Conservation (phyloP, 2,888 invertebrate genomes). For the Linyphia triangularis region DNA sequence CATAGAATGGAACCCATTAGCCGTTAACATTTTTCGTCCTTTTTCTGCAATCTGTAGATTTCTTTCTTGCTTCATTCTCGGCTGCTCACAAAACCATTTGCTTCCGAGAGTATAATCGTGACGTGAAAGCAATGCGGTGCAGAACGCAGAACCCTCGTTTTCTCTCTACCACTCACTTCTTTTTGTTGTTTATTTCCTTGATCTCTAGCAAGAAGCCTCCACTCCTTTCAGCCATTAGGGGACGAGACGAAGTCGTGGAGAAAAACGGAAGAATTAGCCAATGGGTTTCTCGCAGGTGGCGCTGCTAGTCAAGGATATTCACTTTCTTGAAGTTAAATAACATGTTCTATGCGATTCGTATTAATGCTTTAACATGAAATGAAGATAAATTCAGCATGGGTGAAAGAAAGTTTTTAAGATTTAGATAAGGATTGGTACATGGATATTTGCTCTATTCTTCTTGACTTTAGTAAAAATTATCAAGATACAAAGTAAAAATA, state of each 20-base stretch:
- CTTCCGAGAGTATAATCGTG: neutral
- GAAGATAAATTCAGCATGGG: too few relatives aligned
- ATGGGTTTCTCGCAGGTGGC: neutral
- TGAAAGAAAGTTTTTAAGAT: too few relatives aligned
- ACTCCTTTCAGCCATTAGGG: neutral
- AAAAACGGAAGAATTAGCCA: neutral
- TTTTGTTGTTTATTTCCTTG: neutral
- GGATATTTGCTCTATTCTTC: too few relatives aligned
- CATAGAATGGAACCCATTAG: neutral
- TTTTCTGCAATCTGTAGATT: neutral
- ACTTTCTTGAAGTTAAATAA: neutral
- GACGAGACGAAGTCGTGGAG: neutral
- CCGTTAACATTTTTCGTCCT: neutral
- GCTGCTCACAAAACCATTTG: neutral
- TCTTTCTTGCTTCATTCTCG: neutral
- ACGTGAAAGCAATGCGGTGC: neutral
- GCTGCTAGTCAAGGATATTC: neutral
- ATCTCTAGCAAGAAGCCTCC: neutral
- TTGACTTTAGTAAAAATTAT: too few relatives aligned
- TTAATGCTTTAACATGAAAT: neutral
- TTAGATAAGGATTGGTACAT: too few relatives aligned
- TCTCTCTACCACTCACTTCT: neutral
- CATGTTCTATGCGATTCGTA: neutral
- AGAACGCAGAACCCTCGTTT: neutral
- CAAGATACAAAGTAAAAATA: too few relatives aligned